These are phyloP conservation scores for Apostichopus leukothele DNA, from an alignment of 53 echinoderm and acorn worm genomes.

Conservation along the genomic window DNA sequence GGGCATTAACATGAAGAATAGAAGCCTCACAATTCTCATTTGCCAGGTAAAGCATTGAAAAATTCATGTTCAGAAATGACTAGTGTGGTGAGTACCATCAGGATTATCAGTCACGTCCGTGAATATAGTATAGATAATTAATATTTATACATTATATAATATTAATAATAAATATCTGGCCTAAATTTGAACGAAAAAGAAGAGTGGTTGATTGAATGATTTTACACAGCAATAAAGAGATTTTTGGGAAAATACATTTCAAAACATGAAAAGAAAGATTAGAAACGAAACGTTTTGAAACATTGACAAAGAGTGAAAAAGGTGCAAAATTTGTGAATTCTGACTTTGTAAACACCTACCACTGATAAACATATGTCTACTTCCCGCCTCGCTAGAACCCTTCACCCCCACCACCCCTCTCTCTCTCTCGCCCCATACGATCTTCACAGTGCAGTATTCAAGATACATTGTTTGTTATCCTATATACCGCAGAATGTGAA, in stretches of 20 bases:
- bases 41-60: neutral
- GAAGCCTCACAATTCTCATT: neutral
- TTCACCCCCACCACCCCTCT: too few relatives aligned
- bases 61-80: neutral
- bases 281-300: neutral
- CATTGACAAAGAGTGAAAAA: neutral
- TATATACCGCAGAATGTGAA: too few relatives aligned
- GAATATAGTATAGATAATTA: neutral
- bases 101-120: neutral
- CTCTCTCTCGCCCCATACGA: too few relatives aligned
- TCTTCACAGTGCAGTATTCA: too few relatives aligned
- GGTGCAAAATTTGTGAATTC: neutral
- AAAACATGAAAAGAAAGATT: neutral
- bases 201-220: neutral
- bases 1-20: neutral
- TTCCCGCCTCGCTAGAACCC: too few relatives aligned
- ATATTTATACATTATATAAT: neutral
- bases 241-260: neutral
- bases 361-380: too few relatives aligned
- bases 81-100: conserved; percentile 3
- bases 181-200: neutral
- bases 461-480: too few relatives aligned
- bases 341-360: neutral
- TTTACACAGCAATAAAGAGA: neutral
- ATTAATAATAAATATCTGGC: neutral